A percentile compares a stretch with the other conserved stretches of the same genome.
phyloP scores from a whole-genome alignment of 2,888 invertebrate species.

The Choreutis nemorana region DNA sequence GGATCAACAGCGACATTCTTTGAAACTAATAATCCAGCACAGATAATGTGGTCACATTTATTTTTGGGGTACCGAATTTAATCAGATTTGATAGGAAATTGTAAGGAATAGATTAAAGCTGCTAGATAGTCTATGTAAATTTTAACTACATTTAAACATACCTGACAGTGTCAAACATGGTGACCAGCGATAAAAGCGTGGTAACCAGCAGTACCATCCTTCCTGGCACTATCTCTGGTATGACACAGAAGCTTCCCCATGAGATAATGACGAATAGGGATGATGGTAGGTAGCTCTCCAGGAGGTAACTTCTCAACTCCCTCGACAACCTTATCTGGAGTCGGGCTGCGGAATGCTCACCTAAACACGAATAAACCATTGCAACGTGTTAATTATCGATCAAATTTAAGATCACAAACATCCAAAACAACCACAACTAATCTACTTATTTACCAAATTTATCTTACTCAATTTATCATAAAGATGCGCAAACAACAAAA shows the following conservation, averaged over 20 bases:
- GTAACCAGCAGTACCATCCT: conserved; percentile 71
- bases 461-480: too few species aligned
- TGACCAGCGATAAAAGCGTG: conserved; percentile 68
- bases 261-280: conserved; percentile 71
- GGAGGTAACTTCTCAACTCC: conserved; percentile 67
- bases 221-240: conserved; percentile 71
- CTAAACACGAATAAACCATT: conserved; percentile 40
- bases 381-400: too few species aligned
- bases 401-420: too few species aligned
- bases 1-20: too few species aligned
- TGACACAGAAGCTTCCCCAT: conserved; percentile 73
- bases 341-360: conserved; percentile 68
- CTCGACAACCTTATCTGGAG: conserved; percentile 68
- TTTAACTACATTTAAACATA: conserved; percentile 20
- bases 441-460: too few species aligned
- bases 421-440: too few species aligned
- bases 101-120: too few species aligned
- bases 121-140: too few species aligned
- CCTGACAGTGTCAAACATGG: conserved; percentile 74
- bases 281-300: conserved; percentile 71
- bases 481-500: too few species aligned
- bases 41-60: too few species aligned
- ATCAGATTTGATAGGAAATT: too few species aligned
- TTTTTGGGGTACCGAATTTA: too few species aligned
- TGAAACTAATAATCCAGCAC: not conserved